phyloP scores from a whole-genome alignment of 2,888 invertebrate species.

The Dexiosoma caninum region DNA sequence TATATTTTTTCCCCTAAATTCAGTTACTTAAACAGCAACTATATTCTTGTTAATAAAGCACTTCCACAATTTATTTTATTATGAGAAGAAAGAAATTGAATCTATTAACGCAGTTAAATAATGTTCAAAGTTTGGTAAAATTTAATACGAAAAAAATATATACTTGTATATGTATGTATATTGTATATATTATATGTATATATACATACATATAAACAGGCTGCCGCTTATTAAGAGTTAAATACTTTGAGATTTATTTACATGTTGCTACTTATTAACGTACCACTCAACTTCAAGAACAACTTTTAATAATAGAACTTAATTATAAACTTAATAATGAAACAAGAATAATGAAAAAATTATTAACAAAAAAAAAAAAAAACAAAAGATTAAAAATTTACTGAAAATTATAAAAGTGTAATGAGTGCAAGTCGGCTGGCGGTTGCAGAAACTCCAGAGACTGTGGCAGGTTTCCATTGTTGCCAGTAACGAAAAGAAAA shows the following conservation, averaged over 20 bases:
- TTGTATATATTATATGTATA: too few relatives aligned
- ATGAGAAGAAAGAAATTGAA: not conserved
- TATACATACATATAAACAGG: too few relatives aligned
- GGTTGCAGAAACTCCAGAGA: conserved; percentile 25
- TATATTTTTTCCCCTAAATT: not conserved
- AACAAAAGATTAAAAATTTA: not conserved
- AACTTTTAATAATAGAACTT: conserved; percentile 47
- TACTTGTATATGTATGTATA: too few relatives aligned
- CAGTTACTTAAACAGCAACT: not conserved
- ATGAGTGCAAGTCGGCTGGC: not conserved
- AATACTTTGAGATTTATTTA: conserved; percentile 42
- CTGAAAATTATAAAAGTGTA: not conserved
- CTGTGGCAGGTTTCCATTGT: conserved; percentile 17
- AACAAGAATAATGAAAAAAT: not conserved
- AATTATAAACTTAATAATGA: conserved; percentile 5
- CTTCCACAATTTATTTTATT: not conserved
- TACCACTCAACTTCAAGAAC: not conserved
- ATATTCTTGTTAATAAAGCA: not conserved
- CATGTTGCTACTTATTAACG: conserved; percentile 33
- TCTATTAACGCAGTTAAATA: conserved; percentile 1
- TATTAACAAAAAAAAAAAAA: not conserved
- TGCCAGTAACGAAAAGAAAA: conserved; percentile 28
- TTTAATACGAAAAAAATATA: too few relatives aligned
- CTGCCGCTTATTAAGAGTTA: conserved; percentile 34
- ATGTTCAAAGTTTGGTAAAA: not conserved